These are phyloP conservation scores for Alca torda DNA, from an alignment of 2,797 vertebrate species.

Conservation along the genomic window DNA sequence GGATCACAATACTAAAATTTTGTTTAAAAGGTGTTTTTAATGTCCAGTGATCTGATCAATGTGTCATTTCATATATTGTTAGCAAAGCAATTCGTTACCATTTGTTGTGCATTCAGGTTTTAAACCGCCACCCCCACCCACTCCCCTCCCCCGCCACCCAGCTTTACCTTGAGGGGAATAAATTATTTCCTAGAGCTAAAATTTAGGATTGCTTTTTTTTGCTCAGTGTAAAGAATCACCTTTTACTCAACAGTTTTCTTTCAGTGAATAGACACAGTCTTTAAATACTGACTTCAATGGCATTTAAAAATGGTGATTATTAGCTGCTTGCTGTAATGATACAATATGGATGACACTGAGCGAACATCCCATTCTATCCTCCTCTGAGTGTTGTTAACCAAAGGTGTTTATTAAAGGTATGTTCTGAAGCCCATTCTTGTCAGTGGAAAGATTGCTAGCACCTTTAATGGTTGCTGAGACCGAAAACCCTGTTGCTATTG, in stretches of 20 bases:
- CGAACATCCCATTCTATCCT: neutral
- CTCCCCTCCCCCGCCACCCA: no score
- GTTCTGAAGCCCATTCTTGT: neutral
- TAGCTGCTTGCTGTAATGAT: neutral
- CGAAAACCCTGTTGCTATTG: neutral
- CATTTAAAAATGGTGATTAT: neutral
- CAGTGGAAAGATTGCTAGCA: neutral
- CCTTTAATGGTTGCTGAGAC: neutral
- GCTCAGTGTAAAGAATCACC: neutral
- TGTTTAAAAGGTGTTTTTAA: neutral
- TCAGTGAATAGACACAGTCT: neutral
- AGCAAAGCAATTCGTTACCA: neutral
- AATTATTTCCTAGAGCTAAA: neutral
- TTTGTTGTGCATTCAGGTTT: neutral
- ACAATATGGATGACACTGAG: neutral
- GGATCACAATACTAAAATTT: neutral
- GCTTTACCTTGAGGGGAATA: neutral
- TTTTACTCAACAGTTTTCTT: neutral
- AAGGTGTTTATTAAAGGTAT: neutral
- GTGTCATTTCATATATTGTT: neutral
- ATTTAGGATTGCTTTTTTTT: neutral
- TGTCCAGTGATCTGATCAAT: neutral
- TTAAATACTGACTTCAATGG: neutral
- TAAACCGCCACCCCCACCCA: neutral
- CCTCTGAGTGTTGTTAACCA: neutral